A percentile compares a stretch with the other conserved stretches of the same genome.
Conservation (phyloP, 2,888 invertebrate species). For the Meteorus colon region DNA sequence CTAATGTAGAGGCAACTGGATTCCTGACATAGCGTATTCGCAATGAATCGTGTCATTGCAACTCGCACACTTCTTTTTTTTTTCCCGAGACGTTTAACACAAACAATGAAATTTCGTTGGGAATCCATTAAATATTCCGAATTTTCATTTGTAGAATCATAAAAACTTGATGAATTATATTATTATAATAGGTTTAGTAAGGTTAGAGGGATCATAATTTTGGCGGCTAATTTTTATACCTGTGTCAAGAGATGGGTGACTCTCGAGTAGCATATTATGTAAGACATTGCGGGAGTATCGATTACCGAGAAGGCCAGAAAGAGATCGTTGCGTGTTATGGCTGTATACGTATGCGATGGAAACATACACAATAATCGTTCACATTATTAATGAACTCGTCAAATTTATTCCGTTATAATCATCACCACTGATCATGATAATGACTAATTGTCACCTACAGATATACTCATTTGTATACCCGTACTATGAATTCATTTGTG, state of each 20-base stretch:
- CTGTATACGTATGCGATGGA: not conserved
- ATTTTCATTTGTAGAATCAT: not conserved
- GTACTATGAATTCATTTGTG: not conserved
- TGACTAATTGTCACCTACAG: not conserved
- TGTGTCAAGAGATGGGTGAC: slow-evolving; percentile 1
- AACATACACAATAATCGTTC: slow-evolving; percentile 44
- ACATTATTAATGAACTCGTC: slow-evolving; percentile 68
- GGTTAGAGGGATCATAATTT: not conserved
- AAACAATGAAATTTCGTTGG: not conserved
- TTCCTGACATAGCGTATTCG: slow-evolving; percentile 61
- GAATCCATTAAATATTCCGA: not conserved
- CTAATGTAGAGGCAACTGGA: slow-evolving; percentile 62
- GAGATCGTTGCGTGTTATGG: slow-evolving; percentile 9
- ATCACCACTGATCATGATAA: not conserved
- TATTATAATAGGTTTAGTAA: not conserved
- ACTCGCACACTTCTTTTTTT: not conserved
- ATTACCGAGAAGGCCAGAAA: not conserved
- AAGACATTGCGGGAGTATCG: slow-evolving; percentile 10
- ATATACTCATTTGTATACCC: not conserved
- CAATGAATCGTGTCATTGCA: not conserved
- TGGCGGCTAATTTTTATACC: not conserved
- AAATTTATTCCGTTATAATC: slow-evolving; percentile 38
- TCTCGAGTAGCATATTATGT: not conserved
- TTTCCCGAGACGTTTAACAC: not conserved
- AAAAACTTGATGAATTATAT: not conserved